Evolutionary conservation across 2,797 vertebrate genomes (phyloP).

Genomic region (Chloroceryle amazona): DNA sequence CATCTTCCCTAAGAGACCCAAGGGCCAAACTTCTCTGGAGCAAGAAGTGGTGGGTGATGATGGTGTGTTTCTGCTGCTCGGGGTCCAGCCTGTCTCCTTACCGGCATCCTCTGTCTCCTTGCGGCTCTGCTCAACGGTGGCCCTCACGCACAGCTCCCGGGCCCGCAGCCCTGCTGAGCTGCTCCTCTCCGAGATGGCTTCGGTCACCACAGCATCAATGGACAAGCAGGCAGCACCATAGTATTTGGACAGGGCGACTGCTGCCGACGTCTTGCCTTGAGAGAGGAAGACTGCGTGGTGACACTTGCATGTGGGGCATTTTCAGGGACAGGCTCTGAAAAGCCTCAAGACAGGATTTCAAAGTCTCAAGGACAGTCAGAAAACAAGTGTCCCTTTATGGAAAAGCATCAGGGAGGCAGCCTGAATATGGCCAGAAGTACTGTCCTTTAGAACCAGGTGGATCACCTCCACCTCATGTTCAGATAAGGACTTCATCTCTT

Average conservation of each 20-base stretch:
- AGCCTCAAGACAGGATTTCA: not conserved
- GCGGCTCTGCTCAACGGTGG: conserved; percentile 72
- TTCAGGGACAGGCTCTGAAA: not conserved
- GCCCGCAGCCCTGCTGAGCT: conserved; percentile 78
- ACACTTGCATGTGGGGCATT: not conserved
- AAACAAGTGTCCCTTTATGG: not conserved
- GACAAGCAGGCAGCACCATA: conserved; percentile 83
- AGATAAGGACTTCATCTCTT: not conserved
- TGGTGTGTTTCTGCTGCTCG: not conserved
- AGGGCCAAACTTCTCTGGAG: not conserved
- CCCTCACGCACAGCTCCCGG: conserved; percentile 81
- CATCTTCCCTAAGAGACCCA: not conserved
- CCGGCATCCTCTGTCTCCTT: conserved; percentile 76
- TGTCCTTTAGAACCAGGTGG: not conserved
- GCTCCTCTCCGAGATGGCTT: conserved; percentile 80
- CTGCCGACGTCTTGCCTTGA: conserved; percentile 83
- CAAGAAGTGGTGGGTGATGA: not conserved
- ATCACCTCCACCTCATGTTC: not conserved
- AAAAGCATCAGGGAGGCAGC: not conserved
- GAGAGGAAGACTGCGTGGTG: not conserved
- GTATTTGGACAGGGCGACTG: conserved; percentile 79
- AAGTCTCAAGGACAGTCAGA: not conserved
- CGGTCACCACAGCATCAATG: conserved; percentile 84
- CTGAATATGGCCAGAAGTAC: not conserved
- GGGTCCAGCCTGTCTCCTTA: conserved; percentile 45